Evolutionary conservation across 2,797 vertebrate species (phyloP), one percentile per base, ranked within the genome.

Genomic region (Rhabdomys pumilio): DNA sequence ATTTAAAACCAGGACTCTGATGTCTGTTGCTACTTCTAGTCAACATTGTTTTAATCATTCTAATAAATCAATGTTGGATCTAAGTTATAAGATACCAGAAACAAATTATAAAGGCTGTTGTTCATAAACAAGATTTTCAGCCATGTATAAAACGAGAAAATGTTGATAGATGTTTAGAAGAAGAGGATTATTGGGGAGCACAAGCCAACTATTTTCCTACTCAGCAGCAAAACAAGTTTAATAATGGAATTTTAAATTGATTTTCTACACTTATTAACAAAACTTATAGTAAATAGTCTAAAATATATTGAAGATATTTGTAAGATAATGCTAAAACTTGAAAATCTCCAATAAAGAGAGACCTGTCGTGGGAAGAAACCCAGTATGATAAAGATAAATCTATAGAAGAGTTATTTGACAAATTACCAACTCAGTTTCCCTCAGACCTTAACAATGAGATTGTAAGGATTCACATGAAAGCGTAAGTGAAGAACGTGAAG

Each of bases 1-100:
- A 82, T 61, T 96, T 91, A 81, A 93, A 94, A 79, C 63, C 41
- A 47, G 87, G 81, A 93, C 34, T 53, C 17, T 79, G 38, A 50
- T 67, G 1, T 75, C 47, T 80, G 1, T 84, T 80, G 19, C 31
- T 61, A 79, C 31, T 53, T 88, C n/a, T 81, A n/a, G 75, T 87
- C 29, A 89, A 31, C 31, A 59, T 86, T 83, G 34, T 91, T 50
- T 44, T 86, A 82, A 53, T 69, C 13, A 72, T 95, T 82, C 61
- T 76, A 77, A 77, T 59, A 79, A 38, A 91, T 57, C 38, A 75
- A 80, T 91, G 26, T 53, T 57, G 61, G 14, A 61, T 91, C 17
- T 86, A 89, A 89, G 47, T 85, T 69, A 85, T 63, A 84, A 59
- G 22, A 85, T 86, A 81, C 38, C 79, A 75, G 50, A 94, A 91